Evolutionary conservation across 2,888 invertebrate genomes (phyloP), one percentile per base, ranked within the genome.

Genomic region (Megaustenia siamemsis): DNA sequence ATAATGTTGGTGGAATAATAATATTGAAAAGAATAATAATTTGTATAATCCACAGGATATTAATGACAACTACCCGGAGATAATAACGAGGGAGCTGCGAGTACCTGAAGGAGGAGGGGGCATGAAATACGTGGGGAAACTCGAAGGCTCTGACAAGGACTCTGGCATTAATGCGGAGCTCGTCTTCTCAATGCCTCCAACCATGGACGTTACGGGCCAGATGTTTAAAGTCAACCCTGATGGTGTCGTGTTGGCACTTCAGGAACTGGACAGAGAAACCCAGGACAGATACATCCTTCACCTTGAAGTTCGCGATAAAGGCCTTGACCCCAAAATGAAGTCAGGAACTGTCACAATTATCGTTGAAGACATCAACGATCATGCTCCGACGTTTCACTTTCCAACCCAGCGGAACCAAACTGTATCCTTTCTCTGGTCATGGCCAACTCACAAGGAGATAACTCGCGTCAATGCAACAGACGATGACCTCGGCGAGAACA

Each of bases 361-460:
- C 0, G 96, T 99, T 0, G 96, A 97, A 0, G 99, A 99, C 93
- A 98, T 98, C 0, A 99, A 99, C 92, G 99, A 99, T 93, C 99
- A 99, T 93, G 96, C 97, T 8, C 99, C 99, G 0, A 86, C 88
- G 10, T 91, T 93, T 43, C 85, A 88, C 5, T 92, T 91, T 86
- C 93, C 93, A 1, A 89, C 87, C 82, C 88, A 89, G 63, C 85
- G 86, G 68, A 92, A 92, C 86, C 89, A 90, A 76, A 91, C 92
- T 0, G 89, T 90, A 43, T 86, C 88, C 28, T 79, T 93, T 15
- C 87, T 90, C 40, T 88, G 90, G 86, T 88, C 90, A 18, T 86
- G 90, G 21, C 89, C 89, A 12, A 87, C 89, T 1, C 91, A 92
- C 21, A 89, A 87, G 43, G 78, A 90, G 45, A 88, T 93, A 45